Percentiles rank a stretch among this genome's conserved stretches.
Conservation (phyloP, 2,113 vertebrate genomes). For the Oncorhynchus nerka region DNA sequence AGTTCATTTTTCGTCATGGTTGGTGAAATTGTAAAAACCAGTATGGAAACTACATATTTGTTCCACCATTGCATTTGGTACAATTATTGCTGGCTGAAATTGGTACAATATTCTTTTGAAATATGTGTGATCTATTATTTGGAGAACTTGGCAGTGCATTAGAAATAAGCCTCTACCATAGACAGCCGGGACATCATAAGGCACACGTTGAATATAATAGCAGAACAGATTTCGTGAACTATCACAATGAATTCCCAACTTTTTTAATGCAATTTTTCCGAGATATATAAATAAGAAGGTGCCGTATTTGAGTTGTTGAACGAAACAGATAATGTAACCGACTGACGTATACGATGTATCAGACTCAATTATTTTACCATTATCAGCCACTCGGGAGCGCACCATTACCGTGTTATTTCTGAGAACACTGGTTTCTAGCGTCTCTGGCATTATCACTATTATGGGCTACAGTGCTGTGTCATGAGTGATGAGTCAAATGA, state of each 20-base stretch:
- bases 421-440: not conserved
- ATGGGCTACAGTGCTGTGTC: too few species aligned
- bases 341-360: not conserved
- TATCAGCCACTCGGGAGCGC: not conserved
- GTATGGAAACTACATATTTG: not conserved
- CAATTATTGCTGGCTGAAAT: not conserved
- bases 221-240: not conserved
- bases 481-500: too few species aligned
- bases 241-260: not conserved
- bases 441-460: not conserved
- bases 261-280: not conserved
- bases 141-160: not conserved
- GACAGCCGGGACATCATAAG: not conserved
- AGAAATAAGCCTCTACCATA: not conserved
- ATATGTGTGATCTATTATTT: not conserved
- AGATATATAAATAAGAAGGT: not conserved
- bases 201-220: not conserved
- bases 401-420: not conserved
- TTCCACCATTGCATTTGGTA: not conserved
- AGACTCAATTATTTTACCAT: not conserved
- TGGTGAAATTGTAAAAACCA: not conserved
- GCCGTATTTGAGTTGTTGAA: not conserved
- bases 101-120: not conserved
- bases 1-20: constrained; percentile 1
- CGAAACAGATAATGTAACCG: not conserved